These are phyloP conservation scores for Tanytarsus gracilentus DNA, from an alignment of 2,888 invertebrate genomes.

Conservation along the genomic window DNA sequence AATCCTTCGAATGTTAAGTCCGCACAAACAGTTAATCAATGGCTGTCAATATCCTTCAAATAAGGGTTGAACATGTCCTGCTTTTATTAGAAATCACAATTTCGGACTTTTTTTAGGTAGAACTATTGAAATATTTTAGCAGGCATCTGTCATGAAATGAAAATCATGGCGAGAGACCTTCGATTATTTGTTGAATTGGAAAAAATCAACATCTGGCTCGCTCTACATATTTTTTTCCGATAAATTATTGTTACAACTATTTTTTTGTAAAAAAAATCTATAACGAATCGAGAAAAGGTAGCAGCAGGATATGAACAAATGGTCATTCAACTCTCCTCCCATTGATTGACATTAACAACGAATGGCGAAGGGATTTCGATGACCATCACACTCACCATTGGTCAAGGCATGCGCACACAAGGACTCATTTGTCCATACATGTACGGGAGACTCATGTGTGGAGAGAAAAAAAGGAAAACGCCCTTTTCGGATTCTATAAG, in stretches of 20 bases:
- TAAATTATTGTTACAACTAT: slow-evolving; percentile 18
- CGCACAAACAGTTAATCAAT: no score
- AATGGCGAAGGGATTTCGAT: not conserved
- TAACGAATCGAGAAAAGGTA: not conserved
- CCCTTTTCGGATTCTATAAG: slow-evolving; percentile 13
- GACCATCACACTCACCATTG: slow-evolving; percentile 25
- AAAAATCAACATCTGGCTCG: slow-evolving; percentile 27
- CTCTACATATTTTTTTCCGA: slow-evolving; percentile 1
- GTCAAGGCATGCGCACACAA: slow-evolving; percentile 27
- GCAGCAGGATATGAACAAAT: not conserved
- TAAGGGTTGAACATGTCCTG: no score
- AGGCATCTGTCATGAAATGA: not conserved
- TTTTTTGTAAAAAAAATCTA: slow-evolving; percentile 7
- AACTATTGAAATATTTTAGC: not conserved
- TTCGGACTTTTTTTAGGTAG: not conserved
- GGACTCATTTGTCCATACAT: slow-evolving; percentile 24
- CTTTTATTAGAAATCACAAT: no score
- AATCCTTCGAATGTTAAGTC: no score
- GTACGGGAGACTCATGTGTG: not conserved
- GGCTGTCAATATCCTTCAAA: no score
- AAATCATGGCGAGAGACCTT: not conserved
- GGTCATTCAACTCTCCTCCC: slow-evolving; percentile 11
- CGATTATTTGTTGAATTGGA: slow-evolving; percentile 21
- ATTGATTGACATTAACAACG: not conserved
- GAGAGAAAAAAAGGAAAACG: slow-evolving; percentile 16